These are phyloP conservation scores for Oopsacas minuta DNA, from an alignment of 37 sponge, comb jelly and placozoan genomes.

Conservation along the genomic window DNA sequence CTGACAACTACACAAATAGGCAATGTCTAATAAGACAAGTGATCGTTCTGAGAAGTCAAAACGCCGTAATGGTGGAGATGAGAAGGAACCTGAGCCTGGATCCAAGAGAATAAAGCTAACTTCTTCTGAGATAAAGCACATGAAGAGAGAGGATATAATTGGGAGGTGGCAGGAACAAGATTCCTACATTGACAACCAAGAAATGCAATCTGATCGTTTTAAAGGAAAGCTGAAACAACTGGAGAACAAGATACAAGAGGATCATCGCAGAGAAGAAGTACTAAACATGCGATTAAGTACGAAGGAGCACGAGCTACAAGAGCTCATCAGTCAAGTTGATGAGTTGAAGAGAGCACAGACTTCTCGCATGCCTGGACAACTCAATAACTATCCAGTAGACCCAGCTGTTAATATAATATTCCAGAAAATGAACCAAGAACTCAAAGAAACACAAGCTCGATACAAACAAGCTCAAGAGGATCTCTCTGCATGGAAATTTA, in stretches of 20 bases:
- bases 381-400: slow-evolving; percentile 60
- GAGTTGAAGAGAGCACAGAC: slow-evolving; percentile 76
- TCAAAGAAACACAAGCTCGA: slow-evolving; percentile 60
- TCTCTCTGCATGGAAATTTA: slow-evolving; percentile 94
- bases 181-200: slow-evolving; percentile 50
- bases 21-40: background rate
- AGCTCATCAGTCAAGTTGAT: slow-evolving; percentile 69
- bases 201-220: slow-evolving; percentile 37
- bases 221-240: slow-evolving; percentile 40
- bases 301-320: slow-evolving; percentile 84
- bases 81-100: background rate
- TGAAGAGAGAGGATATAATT: slow-evolving; percentile 44
- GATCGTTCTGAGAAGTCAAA: background rate
- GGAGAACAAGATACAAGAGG: slow-evolving; percentile 53
- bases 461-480: slow-evolving; percentile 86
- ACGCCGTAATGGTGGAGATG: background rate
- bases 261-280: slow-evolving; percentile 78
- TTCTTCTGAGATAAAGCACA: slow-evolving; percentile 28
- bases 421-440: slow-evolving; percentile 63
- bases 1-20: too few species aligned
- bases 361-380: slow-evolving; percentile 37
- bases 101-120: slow-evolving; percentile 21
- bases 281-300: slow-evolving; percentile 83
- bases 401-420: slow-evolving; percentile 85
- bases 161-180: slow-evolving; percentile 81